Evolutionary conservation across 2,888 invertebrate genomes (phyloP).

Genomic region (Caenorhabditis sp.): DNA sequence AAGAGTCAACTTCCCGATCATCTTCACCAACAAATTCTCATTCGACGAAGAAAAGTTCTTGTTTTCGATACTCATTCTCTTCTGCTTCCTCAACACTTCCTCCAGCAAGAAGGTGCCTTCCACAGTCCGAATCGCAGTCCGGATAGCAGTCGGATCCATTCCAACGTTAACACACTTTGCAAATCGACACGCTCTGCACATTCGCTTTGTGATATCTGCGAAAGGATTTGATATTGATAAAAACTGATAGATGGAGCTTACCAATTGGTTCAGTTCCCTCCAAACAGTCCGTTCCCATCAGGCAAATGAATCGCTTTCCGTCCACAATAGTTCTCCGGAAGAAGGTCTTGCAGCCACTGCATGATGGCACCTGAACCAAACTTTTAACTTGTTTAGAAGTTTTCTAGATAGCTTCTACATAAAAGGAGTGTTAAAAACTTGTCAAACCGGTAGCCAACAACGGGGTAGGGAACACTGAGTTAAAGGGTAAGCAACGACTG

Average conservation of each 20-base stretch:
- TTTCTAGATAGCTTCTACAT: no score
- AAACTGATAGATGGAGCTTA: neutral
- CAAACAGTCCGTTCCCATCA: constrained; percentile 39
- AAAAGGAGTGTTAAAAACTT: no score
- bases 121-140: constrained; percentile 26
- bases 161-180: constrained; percentile 54
- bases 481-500: no score
- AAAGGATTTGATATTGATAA: neutral
- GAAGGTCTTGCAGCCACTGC: constrained; percentile 64
- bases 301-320: constrained; percentile 44
- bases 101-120: constrained; percentile 26
- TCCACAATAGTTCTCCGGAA: constrained; percentile 53
- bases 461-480: no score
- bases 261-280: constrained; percentile 8
- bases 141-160: constrained; percentile 42
- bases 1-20: constrained; percentile 15
- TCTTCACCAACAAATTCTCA: constrained; percentile 24
- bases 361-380: constrained; percentile 50
- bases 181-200: constrained; percentile 63
- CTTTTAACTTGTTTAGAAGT: no score
- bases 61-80: no score
- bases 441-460: no score
- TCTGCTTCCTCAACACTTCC: constrained; percentile 25
- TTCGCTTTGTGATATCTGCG: constrained; percentile 24
- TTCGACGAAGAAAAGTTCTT: no score